Conservation (phyloP, 2,797 vertebrate genomes). For the Schizopygopsis malacanthus region DNA sequence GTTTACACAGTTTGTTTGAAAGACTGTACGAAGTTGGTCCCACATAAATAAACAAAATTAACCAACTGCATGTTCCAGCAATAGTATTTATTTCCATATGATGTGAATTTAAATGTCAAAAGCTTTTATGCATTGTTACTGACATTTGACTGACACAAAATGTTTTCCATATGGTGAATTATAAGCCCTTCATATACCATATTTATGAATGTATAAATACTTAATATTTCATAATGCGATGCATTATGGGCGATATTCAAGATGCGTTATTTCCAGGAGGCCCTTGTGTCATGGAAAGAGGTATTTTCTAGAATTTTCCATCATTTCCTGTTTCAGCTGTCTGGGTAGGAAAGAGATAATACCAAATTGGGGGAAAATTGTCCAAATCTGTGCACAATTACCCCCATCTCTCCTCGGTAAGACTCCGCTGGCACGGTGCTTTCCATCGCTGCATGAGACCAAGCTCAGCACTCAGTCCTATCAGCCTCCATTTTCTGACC, state of each 20-base stretch:
- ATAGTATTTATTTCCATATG: neutral
- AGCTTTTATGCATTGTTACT: neutral
- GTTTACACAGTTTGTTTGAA: neutral
- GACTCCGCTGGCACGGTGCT: conserved; percentile 46
- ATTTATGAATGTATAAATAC: conserved; percentile 6
- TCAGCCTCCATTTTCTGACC: conserved; percentile 62
- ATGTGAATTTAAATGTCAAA: neutral
- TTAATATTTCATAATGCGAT: neutral
- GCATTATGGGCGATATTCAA: neutral
- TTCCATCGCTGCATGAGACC: conserved; percentile 61
- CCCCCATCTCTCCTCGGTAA: conserved; percentile 54
- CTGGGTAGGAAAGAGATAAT: conserved; percentile 50
- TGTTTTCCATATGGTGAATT: neutral
- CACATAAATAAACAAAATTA: neutral
- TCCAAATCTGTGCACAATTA: conserved; percentile 60
- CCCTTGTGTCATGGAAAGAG: conserved; percentile 21
- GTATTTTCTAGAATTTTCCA: conserved; percentile 38
- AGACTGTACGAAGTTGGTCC: neutral
- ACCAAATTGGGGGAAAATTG: conserved; percentile 52
- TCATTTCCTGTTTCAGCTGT: conserved; percentile 37
- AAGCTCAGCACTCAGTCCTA: conserved; percentile 60
- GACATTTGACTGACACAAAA: neutral
- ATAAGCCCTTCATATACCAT: neutral
- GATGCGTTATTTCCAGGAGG: conserved; percentile 19
- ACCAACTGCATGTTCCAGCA: neutral